Evolutionary conservation across 2,797 vertebrate species (phyloP).

Genomic region (Urophycis tenuis): DNA sequence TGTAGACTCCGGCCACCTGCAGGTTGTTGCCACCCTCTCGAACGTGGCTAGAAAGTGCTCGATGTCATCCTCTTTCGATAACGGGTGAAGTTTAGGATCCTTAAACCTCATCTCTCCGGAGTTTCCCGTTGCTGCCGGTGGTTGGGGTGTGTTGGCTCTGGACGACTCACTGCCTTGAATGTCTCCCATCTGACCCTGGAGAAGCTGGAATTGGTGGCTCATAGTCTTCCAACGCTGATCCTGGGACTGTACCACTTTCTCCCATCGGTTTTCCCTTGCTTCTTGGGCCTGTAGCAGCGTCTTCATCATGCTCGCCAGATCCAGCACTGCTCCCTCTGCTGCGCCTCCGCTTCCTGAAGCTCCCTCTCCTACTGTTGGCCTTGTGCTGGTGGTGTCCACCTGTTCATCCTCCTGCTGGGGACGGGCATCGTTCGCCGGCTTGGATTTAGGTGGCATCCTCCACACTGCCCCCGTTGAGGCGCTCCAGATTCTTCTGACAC

Average conservation of each 20-base stretch:
- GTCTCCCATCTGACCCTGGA: conserved; percentile 6
- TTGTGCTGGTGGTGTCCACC: background rate
- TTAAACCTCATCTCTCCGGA: background rate
- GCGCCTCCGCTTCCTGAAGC: background rate
- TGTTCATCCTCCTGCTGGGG: background rate
- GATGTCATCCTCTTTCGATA: conserved; percentile 1
- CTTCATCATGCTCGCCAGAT: conserved; percentile 17
- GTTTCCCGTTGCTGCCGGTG: background rate
- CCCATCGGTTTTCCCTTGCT: background rate
- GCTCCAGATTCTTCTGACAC: too few species aligned
- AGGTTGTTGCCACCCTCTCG: background rate
- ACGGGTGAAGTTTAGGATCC: background rate
- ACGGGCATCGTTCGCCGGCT: background rate
- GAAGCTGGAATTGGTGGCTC: conserved; percentile 16
- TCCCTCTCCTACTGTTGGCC: background rate
- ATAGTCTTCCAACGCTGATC: conserved; percentile 11
- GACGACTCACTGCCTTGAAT: background rate
- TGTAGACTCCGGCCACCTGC: background rate
- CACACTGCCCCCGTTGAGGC: too few species aligned
- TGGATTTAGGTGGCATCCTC: too few species aligned
- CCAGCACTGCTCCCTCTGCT: background rate
- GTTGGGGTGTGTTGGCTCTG: background rate
- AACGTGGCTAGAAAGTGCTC: background rate
- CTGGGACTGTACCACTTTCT: conserved; percentile 11
- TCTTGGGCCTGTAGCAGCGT: conserved; percentile 9